phyloP scores from a whole-genome alignment of 2,888 invertebrate species.

The Meiosimyza decipiens region DNA sequence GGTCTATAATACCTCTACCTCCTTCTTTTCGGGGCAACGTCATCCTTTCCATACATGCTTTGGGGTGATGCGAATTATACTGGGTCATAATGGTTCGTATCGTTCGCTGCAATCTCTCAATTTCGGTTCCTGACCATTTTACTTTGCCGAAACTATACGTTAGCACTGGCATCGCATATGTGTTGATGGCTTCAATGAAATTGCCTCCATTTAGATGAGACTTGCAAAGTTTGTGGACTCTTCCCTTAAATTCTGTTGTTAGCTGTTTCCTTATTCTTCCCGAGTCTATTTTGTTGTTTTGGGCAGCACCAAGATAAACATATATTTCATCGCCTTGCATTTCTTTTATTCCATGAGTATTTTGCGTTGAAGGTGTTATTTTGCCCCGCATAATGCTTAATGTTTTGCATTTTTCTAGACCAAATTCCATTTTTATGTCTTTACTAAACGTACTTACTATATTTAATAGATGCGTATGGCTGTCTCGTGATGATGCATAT shows the following conservation, averaged over 20 bases:
- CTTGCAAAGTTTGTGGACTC: background rate
- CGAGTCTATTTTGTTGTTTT: too few species aligned
- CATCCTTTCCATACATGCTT: background rate
- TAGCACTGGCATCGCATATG: background rate
- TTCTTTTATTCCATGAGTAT: too few species aligned
- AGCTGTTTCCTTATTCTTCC: too few species aligned
- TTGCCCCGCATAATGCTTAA: background rate
- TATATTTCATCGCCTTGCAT: too few species aligned
- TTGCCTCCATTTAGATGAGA: constrained; percentile 15
- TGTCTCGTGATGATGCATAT: constrained; percentile 28
- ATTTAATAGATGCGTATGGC: constrained; percentile 19
- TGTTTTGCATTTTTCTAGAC: constrained; percentile 11
- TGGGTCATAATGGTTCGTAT: constrained; percentile 6
- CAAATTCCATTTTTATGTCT: constrained; percentile 9
- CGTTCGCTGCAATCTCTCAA: background rate
- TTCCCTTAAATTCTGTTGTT: background rate
- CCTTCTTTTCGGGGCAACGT: background rate
- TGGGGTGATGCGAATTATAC: constrained; percentile 5
- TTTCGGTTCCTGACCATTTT: constrained; percentile 17
- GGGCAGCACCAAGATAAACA: too few species aligned
- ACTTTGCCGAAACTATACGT: constrained; percentile 7
- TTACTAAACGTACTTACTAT: constrained; percentile 1
- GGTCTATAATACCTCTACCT: background rate
- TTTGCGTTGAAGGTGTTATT: background rate
- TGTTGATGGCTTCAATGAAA: constrained; percentile 8